Evolutionary conservation across 2,797 vertebrate species (phyloP).

Genomic region (Chloroceryle inda): DNA sequence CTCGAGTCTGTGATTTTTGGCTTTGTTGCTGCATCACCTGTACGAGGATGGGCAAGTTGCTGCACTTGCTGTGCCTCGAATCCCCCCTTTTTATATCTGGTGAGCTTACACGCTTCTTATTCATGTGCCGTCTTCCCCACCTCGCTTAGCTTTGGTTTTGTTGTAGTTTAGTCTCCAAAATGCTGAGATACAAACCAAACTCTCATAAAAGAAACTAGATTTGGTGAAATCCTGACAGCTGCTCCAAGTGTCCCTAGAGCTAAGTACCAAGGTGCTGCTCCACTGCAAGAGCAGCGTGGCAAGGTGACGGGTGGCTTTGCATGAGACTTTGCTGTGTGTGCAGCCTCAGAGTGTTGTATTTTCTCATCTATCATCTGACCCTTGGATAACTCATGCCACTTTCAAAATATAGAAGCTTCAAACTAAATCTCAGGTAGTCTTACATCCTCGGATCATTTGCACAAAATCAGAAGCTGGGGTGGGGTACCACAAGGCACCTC

Average conservation of each 20-base stretch:
- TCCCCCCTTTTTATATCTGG: neutral
- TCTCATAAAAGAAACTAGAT: rapidly evolving
- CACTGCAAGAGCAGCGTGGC: rapidly evolving
- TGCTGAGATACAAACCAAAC: neutral
- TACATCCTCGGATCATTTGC: rapidly evolving
- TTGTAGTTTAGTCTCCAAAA: neutral
- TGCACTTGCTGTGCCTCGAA: neutral
- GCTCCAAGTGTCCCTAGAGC: neutral
- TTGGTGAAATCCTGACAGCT: neutral
- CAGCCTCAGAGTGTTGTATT: rapidly evolving
- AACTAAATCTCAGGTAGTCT: neutral
- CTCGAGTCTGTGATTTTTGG: neutral
- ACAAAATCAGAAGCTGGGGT: neutral
- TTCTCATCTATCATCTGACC: rapidly evolving
- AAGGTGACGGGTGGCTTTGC: neutral
- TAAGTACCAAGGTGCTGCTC: neutral
- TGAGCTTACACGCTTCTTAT: neutral
- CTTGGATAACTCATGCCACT: rapidly evolving
- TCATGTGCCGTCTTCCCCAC: neutral
- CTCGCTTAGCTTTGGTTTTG: rapidly evolving
- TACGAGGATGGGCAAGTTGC: neutral
- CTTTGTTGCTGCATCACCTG: neutral
- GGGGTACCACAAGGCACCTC: too few species aligned
- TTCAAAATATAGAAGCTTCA: neutral
- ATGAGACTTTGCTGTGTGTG: rapidly evolving